phyloP scores from a whole-genome alignment of 2,888 invertebrate species.

The Phengaris arion region DNA sequence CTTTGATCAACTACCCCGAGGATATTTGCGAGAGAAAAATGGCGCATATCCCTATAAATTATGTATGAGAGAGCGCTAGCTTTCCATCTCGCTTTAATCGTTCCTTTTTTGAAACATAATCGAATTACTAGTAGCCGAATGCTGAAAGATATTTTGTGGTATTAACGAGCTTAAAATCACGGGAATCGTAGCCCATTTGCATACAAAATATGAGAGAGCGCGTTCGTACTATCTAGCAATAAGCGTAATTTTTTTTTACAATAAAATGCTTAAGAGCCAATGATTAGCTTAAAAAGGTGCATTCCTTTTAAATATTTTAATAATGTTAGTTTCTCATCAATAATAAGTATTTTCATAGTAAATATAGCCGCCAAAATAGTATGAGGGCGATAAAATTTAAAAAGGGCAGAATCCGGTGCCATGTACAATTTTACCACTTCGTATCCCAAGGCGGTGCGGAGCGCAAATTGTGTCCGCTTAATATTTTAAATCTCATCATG shows the following conservation, averaged over 20 bases:
- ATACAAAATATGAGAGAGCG: no score
- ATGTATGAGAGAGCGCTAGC: neutral
- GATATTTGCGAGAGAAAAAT: conserved; percentile 1
- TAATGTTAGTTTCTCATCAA: no score
- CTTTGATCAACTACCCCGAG: neutral
- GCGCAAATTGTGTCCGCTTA: neutral
- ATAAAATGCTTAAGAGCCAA: no score
- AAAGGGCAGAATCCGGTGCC: neutral
- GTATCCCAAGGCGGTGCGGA: neutral
- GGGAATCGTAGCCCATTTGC: no score
- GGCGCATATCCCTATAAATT: conserved; percentile 4
- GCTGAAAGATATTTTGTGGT: neutral
- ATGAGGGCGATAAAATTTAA: neutral
- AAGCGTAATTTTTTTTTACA: no score
- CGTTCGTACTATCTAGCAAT: no score
- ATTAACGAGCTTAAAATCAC: no score
- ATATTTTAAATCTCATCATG: neutral
- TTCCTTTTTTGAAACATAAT: neutral
- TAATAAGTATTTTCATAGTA: neutral
- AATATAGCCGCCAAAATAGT: neutral
- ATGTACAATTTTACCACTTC: neutral
- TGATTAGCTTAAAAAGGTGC: no score
- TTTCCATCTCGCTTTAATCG: neutral
- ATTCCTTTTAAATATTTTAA: no score
- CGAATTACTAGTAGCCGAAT: neutral